Evolutionary conservation across 2,888 invertebrate genomes (phyloP).

Genomic region (Phyllotreta striolata): DNA sequence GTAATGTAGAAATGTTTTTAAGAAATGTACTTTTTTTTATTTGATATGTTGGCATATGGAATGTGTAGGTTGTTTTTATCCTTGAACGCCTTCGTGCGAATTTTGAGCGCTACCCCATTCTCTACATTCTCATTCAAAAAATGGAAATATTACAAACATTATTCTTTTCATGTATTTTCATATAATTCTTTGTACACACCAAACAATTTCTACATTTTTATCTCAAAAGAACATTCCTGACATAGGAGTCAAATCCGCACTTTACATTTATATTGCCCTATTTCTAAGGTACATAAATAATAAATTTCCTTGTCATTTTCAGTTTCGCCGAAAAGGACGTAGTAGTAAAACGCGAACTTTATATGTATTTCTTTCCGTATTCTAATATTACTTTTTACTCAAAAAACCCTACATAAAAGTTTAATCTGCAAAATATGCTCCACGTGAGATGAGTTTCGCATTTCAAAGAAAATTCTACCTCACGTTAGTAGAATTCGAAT

Average conservation of each 20-base stretch:
- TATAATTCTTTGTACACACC: conserved; percentile 8
- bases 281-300: conserved; percentile 28
- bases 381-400: conserved; percentile 14
- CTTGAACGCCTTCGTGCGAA: too few relatives aligned
- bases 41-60: too few relatives aligned
- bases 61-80: too few relatives aligned
- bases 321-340: conserved; percentile 18
- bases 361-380: conserved; percentile 4
- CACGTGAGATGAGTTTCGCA: background rate
- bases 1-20: too few relatives aligned
- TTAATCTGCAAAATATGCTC: background rate
- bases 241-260: conserved; percentile 21
- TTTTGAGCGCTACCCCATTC: too few relatives aligned
- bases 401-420: conserved; percentile 9
- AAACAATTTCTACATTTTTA: conserved; percentile 18
- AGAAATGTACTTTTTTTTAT: too few relatives aligned
- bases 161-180: background rate
- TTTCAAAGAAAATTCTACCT: conserved; percentile 5
- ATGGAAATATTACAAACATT: background rate
- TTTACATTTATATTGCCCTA: conserved; percentile 31
- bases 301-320: conserved; percentile 20
- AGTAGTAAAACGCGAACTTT: conserved; percentile 14
- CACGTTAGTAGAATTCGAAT: background rate
- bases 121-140: too few relatives aligned
- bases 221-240: conserved; percentile 21